Base-by-base conservation (phyloP, 2,888 invertebrate genomes). In the Yponomeuta evonymella region DNA sequence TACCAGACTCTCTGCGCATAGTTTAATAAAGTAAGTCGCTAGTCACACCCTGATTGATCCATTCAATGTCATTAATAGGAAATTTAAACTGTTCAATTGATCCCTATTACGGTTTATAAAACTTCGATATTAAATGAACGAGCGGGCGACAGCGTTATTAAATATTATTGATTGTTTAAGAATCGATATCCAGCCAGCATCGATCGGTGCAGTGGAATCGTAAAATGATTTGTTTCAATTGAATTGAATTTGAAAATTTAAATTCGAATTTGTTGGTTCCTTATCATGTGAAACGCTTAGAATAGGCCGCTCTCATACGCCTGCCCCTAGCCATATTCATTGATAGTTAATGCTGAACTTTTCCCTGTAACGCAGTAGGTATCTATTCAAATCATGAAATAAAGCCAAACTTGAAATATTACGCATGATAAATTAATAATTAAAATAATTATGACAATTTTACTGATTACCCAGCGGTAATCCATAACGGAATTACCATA, bases 51-150 rank as follows among this genome's bases (percentile, higher is more conserved):
- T 79, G 86, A 87, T 87, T 87, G 88, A 89, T 84, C 84, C 83
- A 84, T 86, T 84, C 79, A 71, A 76, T 78, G 79, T 81, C 80
- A 84, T 72, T 73, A 73, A 88, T 84, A 83, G 85, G 87, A 88
- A 88, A 91, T 89, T 89, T 84, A 89, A 87, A 88, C 81, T 78
- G 85, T 82, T 86, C 90, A 90, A 90, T 90, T 90, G 91, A 85
- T 86, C 85, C 89, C 88, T 80, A 90, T 90, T 90, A 89, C 86
- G 83, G 79, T 86, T 85, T 84, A 83, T 88, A 89, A 87, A 88
- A 88, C 79, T 85, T 80, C 81, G 83, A 87, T 89, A 89, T 86
- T 81, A 81, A 84, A 88, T 86, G 83, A 83, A 76, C 80, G 79
- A 77, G 79, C 78, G 75, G 77, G 75, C 36, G 33, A 30, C 48